These are phyloP conservation scores for Leptodactylus fuscus DNA, from an alignment of 2,113 vertebrate genomes.

Conservation along the genomic window DNA sequence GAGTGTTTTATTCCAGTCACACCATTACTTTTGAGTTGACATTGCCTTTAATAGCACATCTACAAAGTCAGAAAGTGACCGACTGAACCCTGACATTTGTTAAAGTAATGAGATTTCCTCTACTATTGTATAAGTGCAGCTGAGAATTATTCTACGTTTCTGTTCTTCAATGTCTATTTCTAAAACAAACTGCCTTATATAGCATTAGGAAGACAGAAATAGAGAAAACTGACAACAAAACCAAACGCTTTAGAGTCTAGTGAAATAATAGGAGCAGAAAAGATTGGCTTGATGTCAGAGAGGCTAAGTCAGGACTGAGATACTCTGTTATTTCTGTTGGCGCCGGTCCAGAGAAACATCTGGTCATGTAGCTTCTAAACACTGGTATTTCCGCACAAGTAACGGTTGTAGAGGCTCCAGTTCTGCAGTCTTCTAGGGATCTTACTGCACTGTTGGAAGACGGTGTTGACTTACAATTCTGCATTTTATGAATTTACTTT, in stretches of 20 bases:
- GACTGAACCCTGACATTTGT: no score
- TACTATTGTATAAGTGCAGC: no score
- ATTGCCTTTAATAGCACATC: no score
- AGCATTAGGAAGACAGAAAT: not conserved
- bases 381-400: constrained; percentile 55
- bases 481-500: constrained; percentile 24
- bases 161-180: not conserved
- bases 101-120: no score
- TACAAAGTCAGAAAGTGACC: no score
- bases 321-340: constrained; percentile 51
- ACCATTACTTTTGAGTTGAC: no score
- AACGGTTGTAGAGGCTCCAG: constrained; percentile 16
- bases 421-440: not conserved
- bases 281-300: not conserved
- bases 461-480: not conserved
- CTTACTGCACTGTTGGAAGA: not conserved
- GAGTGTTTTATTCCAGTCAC: no score
- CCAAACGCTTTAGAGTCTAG: not conserved
- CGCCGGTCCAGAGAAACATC: constrained; percentile 45
- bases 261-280: not conserved
- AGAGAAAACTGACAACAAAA: not conserved
- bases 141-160: no score
- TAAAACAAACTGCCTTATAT: not conserved
- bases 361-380: constrained; percentile 32
- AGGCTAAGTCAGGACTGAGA: constrained; percentile 38